Base-by-base conservation (phyloP, 2,113 vertebrate genomes). In the Phylloscopus trochiloides region DNA sequence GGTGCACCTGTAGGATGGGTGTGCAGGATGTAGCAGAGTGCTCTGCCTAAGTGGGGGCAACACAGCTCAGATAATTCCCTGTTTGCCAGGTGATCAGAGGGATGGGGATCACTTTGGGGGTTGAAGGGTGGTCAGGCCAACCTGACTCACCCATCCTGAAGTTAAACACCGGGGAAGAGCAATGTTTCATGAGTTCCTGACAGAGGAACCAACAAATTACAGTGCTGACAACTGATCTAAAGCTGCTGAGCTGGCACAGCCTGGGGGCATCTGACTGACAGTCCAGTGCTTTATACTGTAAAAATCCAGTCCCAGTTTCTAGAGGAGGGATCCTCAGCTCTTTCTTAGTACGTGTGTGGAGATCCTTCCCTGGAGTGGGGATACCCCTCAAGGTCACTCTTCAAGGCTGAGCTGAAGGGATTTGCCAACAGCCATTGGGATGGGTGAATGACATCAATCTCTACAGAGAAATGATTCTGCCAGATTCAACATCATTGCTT, bases 271-370 rank as follows among this genome's bases (percentile, higher is more conserved):
- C 38, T 80, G 7, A 28, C 59, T 65, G 36, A 17, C 36, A 58
- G 9, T 19, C 15, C 45, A 51, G 2, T 3, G 7, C 19, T 42
- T 58, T 7, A 5, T 4, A 2, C 10, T 26, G 0, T 3, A 36
- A 51, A 66, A 42, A 26, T 6, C 15, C 45, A 52, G 16, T 6
- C 34, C 14, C 3, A 15, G 0, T 2, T 58, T n/a, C 45, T 17
- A 67, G 31, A 42, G 36, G 31, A 43, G 9, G 36, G 13, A 58
- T 58, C 31, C 65, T 31, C 43, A 42, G 8, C 25, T 50, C 43
- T 16, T 34, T 65, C 59, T 50, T 75, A 34, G 16, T 12, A 10
- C 7, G 2, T 14, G 24, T 40, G 29, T 34, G 65, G 14, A 71
- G 25, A 14, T 48, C 31, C 14, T 54, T n/a, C 40, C 48, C 74